Conservation (phyloP, 2,888 invertebrate genomes). For the Amblyjoppa fuscipennis region DNA sequence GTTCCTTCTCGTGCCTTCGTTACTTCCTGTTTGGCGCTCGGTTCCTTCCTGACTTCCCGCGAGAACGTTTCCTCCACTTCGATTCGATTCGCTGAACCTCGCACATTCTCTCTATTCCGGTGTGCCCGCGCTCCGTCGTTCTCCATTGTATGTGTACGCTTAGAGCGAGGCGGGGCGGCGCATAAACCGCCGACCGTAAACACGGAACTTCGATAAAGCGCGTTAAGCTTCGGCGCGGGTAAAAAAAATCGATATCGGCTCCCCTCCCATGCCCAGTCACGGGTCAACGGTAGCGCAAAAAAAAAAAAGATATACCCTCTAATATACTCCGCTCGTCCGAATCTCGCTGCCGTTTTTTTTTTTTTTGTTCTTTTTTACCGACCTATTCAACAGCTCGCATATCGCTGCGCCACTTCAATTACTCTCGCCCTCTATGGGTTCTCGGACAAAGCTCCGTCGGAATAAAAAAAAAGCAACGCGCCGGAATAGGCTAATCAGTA, state of each 20-base stretch:
- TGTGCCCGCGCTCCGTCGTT: neutral
- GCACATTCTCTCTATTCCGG: neutral
- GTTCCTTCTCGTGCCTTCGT: conserved; percentile 58
- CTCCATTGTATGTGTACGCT: neutral
- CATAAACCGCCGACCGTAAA: neutral
- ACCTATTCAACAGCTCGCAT: neutral
- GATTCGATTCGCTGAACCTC: neutral
- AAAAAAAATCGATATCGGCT: conserved; percentile 58
- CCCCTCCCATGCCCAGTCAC: neutral
- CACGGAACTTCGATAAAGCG: conserved; percentile 25
- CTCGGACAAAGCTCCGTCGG: no score
- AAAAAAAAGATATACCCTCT: conserved; percentile 34
- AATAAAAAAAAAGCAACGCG: no score
- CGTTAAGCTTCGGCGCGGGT: conserved; percentile 30
- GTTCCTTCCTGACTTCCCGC: conserved; percentile 64
- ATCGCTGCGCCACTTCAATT: neutral
- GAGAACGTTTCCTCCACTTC: conserved; percentile 4
- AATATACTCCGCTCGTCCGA: neutral
- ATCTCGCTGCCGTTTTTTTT: neutral
- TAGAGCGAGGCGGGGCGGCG: neutral
- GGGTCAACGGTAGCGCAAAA: conserved; percentile 55
- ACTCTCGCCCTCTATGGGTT: neutral
- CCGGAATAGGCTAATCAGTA: no score
- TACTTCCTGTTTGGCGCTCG: conserved; percentile 65
- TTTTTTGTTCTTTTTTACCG: neutral